Conservation (phyloP, 2,888 invertebrate genomes). For the Melipona beecheii region DNA sequence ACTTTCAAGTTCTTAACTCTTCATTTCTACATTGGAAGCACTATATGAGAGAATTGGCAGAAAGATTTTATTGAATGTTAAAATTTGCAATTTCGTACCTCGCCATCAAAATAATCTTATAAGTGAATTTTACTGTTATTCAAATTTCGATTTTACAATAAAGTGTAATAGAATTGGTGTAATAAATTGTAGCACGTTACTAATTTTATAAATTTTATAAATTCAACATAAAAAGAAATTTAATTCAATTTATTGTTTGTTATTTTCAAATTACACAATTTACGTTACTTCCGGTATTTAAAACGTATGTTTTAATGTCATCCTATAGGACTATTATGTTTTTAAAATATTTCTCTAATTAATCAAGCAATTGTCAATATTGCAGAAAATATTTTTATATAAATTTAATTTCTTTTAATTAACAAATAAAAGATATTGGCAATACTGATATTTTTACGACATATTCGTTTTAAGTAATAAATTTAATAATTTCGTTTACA, state of each 20-base stretch:
- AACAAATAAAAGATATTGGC: constrained; percentile 9
- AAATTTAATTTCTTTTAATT: constrained; percentile 19
- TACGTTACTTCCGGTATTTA: neutral
- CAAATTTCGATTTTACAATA: constrained; percentile 92
- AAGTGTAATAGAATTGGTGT: constrained; percentile 37
- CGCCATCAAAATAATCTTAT: constrained; percentile 95
- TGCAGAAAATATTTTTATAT: neutral
- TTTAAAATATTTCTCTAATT: neutral
- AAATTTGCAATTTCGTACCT: constrained; percentile 90
- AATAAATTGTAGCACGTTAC: neutral
- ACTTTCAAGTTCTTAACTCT: constrained; percentile 15
- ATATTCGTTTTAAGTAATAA: constrained; percentile 10
- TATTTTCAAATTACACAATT: neutral
- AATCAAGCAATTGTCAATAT: neutral
- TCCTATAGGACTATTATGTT: neutral
- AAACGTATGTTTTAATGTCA: constrained; percentile 6
- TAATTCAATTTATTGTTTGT: constrained; percentile 11
- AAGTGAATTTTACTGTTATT: constrained; percentile 96
- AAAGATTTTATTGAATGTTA: constrained; percentile 87
- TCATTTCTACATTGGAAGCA: constrained; percentile 85
- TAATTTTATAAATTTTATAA: neutral
- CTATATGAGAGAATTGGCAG: constrained; percentile 90
- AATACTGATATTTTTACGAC: constrained; percentile 25
- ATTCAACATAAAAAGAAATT: neutral
- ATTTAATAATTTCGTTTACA: constrained; percentile 18